Evolutionary conservation across 2,888 invertebrate genomes (phyloP).

Genomic region (Alloplasta piceator): DNA sequence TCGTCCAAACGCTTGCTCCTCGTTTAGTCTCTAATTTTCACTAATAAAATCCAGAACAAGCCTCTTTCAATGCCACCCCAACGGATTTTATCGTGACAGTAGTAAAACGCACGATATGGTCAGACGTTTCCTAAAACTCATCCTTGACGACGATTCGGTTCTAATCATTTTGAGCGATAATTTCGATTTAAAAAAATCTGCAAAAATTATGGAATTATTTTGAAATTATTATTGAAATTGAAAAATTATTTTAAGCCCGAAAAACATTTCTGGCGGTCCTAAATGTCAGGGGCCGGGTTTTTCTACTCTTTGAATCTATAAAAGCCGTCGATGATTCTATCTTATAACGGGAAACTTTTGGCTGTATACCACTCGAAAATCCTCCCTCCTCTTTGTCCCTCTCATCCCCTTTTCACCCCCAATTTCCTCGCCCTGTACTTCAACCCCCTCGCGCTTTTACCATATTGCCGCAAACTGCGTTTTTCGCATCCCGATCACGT

Average conservation of each 20-base stretch:
- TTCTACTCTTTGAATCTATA: slow-evolving; percentile 61
- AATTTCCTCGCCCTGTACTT: too few species aligned
- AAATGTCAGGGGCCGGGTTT: slow-evolving; percentile 1
- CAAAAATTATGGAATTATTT: too few species aligned
- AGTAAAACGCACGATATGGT: not conserved
- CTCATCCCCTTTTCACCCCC: too few species aligned
- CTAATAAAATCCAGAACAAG: slow-evolving; percentile 22
- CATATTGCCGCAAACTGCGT: slow-evolving; percentile 40
- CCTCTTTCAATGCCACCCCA: too few species aligned
- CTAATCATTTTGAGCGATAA: too few species aligned
- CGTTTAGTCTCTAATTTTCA: slow-evolving; percentile 10
- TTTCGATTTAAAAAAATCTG: too few species aligned
- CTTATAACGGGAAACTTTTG: slow-evolving; percentile 58
- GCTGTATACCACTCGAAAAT: slow-evolving; percentile 26
- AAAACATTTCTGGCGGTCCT: not conserved
- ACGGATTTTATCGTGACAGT: not conserved
- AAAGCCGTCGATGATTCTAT: slow-evolving; percentile 74
- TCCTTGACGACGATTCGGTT: too few species aligned
- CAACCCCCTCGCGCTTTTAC: slow-evolving; percentile 41
- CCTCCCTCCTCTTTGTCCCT: slow-evolving; percentile 52
- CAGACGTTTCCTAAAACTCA: not conserved
- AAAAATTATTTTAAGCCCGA: too few species aligned
- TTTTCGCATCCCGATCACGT: slow-evolving; percentile 79
- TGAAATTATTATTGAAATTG: too few species aligned
- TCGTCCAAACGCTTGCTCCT: slow-evolving; percentile 11